Conservation (phyloP, 2,797 vertebrate genomes). For the Sciurus carolinensis region DNA sequence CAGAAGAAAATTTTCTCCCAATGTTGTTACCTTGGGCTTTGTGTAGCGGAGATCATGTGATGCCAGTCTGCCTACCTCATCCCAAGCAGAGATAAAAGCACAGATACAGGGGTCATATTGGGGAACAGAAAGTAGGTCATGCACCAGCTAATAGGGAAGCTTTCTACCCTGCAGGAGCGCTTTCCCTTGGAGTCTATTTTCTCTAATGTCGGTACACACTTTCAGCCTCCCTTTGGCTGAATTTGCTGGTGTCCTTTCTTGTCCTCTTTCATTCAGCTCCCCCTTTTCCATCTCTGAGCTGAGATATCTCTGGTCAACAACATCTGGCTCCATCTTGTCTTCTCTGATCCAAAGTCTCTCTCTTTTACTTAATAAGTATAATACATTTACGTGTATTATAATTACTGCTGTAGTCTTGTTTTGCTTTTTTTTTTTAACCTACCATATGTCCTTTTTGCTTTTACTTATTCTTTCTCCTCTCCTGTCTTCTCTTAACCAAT, state of each 20-base stretch:
- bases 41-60: background rate
- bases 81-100: conserved; percentile 20
- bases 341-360: background rate
- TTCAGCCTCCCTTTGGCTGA: background rate
- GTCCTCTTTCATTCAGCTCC: background rate
- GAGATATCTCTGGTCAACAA: background rate
- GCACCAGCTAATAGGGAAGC: background rate
- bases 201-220: background rate
- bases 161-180: background rate
- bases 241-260: background rate
- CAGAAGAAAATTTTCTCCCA: background rate
- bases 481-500: background rate
- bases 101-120: background rate
- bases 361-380: background rate
- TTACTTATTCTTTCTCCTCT: background rate
- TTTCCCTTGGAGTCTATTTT: conserved; percentile 1
- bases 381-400: background rate
- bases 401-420: background rate
- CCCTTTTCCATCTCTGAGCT: background rate
- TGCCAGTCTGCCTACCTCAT: background rate
- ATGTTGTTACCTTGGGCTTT: background rate
- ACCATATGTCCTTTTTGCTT: background rate
- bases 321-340: background rate
- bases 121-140: conserved; percentile 52
- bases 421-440: background rate